A percentile compares a stretch with the other conserved stretches of the same genome.
Evolutionary conservation across 2,888 invertebrate genomes (phyloP).

Genomic region (Polyploca ridens): DNA sequence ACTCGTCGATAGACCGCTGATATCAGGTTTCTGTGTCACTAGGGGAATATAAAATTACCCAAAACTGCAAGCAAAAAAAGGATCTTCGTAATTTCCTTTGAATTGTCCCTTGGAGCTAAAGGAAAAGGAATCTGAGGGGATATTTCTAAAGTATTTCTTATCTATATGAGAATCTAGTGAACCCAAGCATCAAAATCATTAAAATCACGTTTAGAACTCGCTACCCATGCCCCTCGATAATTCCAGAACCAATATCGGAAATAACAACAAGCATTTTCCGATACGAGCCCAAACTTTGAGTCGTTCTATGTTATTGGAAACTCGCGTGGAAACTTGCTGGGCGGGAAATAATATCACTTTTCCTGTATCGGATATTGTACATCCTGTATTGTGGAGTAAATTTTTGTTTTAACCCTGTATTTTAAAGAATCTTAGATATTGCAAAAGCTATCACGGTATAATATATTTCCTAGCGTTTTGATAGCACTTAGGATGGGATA

Average conservation of each 20-base stretch:
- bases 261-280: constrained; percentile 10
- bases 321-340: neutral
- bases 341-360: constrained; percentile 1
- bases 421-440: constrained; percentile 14
- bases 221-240: neutral
- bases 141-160: neutral
- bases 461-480: no score
- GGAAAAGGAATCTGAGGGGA: neutral
- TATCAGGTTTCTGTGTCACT: no score
- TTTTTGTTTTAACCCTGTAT: constrained; percentile 7
- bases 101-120: neutral
- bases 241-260: constrained; percentile 6
- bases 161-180: neutral
- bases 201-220: neutral
- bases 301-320: constrained; percentile 11
- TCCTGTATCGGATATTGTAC: neutral
- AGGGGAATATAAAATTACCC: no score
- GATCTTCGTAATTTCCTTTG: neutral
- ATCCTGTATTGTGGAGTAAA: neutral
- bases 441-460: no score
- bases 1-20: no score
- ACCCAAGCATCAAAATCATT: neutral
- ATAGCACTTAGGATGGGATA: no score
- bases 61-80: no score
- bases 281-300: neutral